These are phyloP conservation scores for Charanyca ferruginea DNA, from an alignment of 2,888 invertebrate species.

Conservation along the genomic window DNA sequence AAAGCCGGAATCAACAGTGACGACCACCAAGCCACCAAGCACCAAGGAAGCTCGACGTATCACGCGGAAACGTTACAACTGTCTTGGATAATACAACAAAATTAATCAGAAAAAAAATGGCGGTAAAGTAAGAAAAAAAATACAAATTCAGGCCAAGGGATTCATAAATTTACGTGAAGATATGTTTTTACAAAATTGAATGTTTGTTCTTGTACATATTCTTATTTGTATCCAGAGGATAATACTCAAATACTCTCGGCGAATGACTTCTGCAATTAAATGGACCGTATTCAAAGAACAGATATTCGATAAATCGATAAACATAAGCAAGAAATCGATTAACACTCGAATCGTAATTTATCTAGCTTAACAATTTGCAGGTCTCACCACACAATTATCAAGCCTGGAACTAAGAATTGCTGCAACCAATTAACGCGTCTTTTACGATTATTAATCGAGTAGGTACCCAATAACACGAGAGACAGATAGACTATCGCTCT, in stretches of 20 bases:
- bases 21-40: no score
- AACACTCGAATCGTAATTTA: constrained; percentile 40
- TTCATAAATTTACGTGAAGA: no score
- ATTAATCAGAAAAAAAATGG: no score
- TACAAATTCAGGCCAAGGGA: no score
- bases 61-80: no score
- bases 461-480: constrained; percentile 76
- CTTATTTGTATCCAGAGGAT: not conserved
- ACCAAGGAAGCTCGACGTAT: no score
- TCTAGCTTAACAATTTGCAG: constrained; percentile 25
- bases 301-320: constrained; percentile 29
- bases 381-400: constrained; percentile 34
- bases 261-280: not conserved
- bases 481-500: constrained; percentile 77
- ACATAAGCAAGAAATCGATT: constrained; percentile 27
- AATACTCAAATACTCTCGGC: not conserved
- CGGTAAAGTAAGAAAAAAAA: no score
- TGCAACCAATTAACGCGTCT: constrained; percentile 71
- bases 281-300: not conserved
- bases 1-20: no score
- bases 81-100: no score
- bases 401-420: constrained; percentile 28
- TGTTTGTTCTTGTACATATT: not conserved
- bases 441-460: constrained; percentile 80
- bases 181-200: not conserved